These are phyloP conservation scores for Rana temporaria DNA, from an alignment of 2,113 vertebrate genomes.

Conservation along the genomic window DNA sequence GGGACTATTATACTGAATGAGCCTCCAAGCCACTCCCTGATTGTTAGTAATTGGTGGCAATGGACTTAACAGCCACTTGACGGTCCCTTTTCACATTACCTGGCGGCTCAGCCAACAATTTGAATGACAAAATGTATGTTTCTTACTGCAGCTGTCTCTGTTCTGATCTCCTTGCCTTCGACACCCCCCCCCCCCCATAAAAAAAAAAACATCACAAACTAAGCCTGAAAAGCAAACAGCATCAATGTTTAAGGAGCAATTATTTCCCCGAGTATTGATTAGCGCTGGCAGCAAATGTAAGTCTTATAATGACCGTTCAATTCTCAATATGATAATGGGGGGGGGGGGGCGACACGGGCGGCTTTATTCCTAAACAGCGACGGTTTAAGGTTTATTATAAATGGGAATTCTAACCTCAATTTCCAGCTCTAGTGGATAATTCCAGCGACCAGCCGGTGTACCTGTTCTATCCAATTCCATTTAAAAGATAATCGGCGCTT, in stretches of 20 bases:
- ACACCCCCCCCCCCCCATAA: slow-evolving; percentile 70
- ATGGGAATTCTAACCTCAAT: neutral
- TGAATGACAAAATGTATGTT: slow-evolving; percentile 84
- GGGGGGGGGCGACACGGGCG: neutral
- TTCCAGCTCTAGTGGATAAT: neutral
- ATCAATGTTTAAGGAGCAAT: slow-evolving; percentile 91
- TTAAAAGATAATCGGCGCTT: neutral
- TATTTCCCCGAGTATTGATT: slow-evolving; percentile 85
- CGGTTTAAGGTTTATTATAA: neutral
- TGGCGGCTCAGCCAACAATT: slow-evolving; percentile 89
- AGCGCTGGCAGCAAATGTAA: slow-evolving; percentile 73
- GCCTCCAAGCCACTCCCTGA: slow-evolving; percentile 90
- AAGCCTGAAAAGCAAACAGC: slow-evolving; percentile 77
- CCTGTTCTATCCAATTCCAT: neutral
- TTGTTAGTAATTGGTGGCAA: slow-evolving; percentile 96
- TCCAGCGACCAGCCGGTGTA: no score
- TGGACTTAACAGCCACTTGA: slow-evolving; percentile 97
- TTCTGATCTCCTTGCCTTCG: slow-evolving; percentile 67
- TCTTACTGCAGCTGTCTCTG: slow-evolving; percentile 85
- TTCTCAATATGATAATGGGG: slow-evolving; percentile 85
- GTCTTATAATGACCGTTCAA: slow-evolving; percentile 87
- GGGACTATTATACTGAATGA: slow-evolving; percentile 91
- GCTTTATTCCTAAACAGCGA: neutral
- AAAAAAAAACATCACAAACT: slow-evolving; percentile 71
- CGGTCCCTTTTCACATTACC: slow-evolving; percentile 90